phyloP scores from a whole-genome alignment of 2,113 vertebrate species.

The Anthoscopus minutus region DNA sequence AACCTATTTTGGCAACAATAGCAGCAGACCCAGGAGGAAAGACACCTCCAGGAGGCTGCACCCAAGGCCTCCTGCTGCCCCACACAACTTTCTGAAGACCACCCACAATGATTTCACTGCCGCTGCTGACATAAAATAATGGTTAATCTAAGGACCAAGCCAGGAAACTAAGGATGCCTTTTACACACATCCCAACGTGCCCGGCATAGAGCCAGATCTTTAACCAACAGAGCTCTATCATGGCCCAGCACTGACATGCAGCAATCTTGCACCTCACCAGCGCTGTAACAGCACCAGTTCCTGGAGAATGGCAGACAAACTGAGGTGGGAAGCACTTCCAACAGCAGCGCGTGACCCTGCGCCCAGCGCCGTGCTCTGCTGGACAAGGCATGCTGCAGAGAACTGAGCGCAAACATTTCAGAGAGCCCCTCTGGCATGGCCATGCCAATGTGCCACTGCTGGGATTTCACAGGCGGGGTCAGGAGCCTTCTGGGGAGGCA shows the following conservation, averaged over 20 bases:
- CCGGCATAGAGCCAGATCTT: neutral
- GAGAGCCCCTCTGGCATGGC: accelerated
- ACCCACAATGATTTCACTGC: accelerated
- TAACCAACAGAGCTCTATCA: neutral
- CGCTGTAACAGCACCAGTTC: accelerated
- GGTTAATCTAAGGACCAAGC: neutral
- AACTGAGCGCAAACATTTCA: accelerated
- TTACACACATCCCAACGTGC: neutral
- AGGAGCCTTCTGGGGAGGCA: neutral
- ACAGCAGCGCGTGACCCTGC: accelerated
- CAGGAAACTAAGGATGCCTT: neutral
- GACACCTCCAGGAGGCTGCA: accelerated
- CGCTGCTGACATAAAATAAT: accelerated
- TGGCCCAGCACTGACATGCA: accelerated
- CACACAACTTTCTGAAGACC: accelerated
- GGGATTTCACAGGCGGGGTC: neutral
- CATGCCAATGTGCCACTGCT: accelerated
- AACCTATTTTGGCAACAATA: neutral
- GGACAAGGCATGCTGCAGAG: accelerated
- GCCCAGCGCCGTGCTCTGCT: accelerated
- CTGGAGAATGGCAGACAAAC: neutral
- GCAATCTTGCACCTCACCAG: neutral
- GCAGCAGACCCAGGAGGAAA: neutral
- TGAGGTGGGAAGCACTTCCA: accelerated
- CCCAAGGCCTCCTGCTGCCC: neutral